These are phyloP conservation scores for Archips xylosteana DNA, from an alignment of 2,888 invertebrate genomes.

Conservation along the genomic window DNA sequence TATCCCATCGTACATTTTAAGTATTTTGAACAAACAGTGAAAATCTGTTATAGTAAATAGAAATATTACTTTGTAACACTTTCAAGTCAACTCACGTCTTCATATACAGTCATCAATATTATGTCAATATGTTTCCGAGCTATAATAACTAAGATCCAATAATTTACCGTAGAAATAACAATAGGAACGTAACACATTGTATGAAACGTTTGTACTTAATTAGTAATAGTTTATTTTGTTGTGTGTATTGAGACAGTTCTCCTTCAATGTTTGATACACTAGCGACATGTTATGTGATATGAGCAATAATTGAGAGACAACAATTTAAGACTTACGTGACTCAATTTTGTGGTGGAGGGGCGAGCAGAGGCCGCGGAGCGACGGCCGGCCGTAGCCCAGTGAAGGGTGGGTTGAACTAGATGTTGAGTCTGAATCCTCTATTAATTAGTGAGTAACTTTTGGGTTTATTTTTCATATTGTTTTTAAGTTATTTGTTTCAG, in stretches of 20 bases:
- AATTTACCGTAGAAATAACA: conserved; percentile 54
- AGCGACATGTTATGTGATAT: conserved; percentile 81
- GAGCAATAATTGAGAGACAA: conserved; percentile 82
- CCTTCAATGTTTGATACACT: conserved; percentile 66
- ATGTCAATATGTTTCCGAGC: conserved; percentile 61
- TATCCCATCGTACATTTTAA: conserved; percentile 19
- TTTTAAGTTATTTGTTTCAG: conserved; percentile 86
- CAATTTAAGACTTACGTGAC: conserved; percentile 67
- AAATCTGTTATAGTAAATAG: conserved; percentile 44
- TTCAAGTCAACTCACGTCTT: conserved; percentile 24
- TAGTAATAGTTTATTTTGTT: conserved; percentile 80
- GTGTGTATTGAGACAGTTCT: conserved; percentile 77
- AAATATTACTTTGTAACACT: conserved; percentile 15
- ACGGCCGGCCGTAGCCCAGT: conserved; percentile 37
- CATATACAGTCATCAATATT: conserved; percentile 25
- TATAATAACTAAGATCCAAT: conserved; percentile 68
- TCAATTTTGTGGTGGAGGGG: conserved; percentile 63
- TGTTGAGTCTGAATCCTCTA: conserved; percentile 82
- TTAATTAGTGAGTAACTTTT: conserved; percentile 85
- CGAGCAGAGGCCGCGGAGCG: conserved; percentile 52
- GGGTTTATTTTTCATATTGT: conserved; percentile 85
- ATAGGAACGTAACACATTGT: conserved; percentile 59
- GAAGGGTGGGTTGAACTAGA: conserved; percentile 72
- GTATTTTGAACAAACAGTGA: conserved; percentile 40
- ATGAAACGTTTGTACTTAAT: conserved; percentile 81